A percentile compares a stretch with the other conserved stretches of the same genome.
phyloP scores from a whole-genome alignment of 1,140 invertebrate genomes.

The Drosophila sulfurigaster region DNA sequence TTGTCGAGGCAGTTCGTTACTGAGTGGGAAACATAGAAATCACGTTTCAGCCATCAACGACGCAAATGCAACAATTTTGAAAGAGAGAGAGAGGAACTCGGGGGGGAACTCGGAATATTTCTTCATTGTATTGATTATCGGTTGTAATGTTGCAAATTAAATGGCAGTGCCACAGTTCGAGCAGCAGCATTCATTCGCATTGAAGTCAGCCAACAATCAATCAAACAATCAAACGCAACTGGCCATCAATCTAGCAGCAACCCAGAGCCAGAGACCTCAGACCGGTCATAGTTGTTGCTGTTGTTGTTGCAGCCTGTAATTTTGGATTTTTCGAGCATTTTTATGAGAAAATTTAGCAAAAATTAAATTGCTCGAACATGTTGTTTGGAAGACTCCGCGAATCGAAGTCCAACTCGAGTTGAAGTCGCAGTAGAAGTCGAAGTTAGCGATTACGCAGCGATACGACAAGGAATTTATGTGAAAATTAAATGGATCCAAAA shows the following conservation, averaged over 20 bases:
- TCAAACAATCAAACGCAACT: slow-evolving; percentile 80
- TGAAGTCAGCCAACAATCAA: slow-evolving; percentile 54
- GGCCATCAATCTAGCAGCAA: slow-evolving; percentile 55
- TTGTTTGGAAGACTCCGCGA: slow-evolving; percentile 4
- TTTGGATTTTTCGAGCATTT: slow-evolving; percentile 74
- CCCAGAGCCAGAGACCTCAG: slow-evolving; percentile 14
- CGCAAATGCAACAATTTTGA: slow-evolving; percentile 82
- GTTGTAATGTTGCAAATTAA: slow-evolving; percentile 84
- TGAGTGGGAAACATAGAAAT: slow-evolving; percentile 81
- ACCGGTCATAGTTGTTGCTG: slow-evolving; percentile 40
- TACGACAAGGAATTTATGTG: slow-evolving; percentile 79
- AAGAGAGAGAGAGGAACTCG: neutral
- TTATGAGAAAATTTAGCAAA: slow-evolving; percentile 84
- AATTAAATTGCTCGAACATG: slow-evolving; percentile 79
- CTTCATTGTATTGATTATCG: slow-evolving; percentile 83
- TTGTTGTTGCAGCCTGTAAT: slow-evolving; percentile 67
- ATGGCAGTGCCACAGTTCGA: slow-evolving; percentile 64
- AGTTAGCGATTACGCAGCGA: slow-evolving; percentile 56
- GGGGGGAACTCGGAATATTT: slow-evolving; percentile 66
- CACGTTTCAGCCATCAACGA: slow-evolving; percentile 81
- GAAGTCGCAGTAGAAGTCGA: neutral
- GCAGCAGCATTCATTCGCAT: neutral
- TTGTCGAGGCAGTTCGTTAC: slow-evolving; percentile 19
- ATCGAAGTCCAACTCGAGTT: neutral
- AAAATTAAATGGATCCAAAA: slow-evolving; percentile 75